These are phyloP conservation scores for Vesta saturnalis DNA, from an alignment of 2,888 invertebrate species.

Conservation along the genomic window DNA sequence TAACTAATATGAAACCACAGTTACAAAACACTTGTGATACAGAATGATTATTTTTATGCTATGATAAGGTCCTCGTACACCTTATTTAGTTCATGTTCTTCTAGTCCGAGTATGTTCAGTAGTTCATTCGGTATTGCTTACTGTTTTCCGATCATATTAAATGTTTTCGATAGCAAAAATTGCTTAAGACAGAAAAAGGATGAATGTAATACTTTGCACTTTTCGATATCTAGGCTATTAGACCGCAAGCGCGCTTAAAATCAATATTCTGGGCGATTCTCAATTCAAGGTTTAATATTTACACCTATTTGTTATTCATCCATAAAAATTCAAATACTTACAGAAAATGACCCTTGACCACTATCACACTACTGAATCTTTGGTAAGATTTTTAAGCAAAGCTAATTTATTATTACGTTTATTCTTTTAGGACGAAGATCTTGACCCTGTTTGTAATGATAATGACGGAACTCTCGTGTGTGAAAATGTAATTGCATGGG, in stretches of 20 bases:
- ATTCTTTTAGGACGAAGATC: constrained; percentile 9
- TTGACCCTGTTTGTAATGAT: neutral
- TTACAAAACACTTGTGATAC: too few species aligned
- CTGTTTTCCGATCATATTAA: too few species aligned
- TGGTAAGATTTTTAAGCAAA: neutral
- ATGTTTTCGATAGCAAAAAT: too few species aligned
- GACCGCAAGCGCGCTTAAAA: constrained; percentile 5
- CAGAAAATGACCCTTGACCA: neutral
- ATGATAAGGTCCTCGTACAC: too few species aligned
- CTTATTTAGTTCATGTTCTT: too few species aligned
- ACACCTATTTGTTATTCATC: neutral
- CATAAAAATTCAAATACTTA: neutral
- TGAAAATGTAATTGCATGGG: constrained; percentile 8
- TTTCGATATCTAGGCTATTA: neutral
- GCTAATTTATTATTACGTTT: neutral
- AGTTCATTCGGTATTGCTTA: too few species aligned
- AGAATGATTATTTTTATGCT: too few species aligned
- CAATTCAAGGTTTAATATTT: neutral
- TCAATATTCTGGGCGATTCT: neutral
- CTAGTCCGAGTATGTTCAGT: too few species aligned
- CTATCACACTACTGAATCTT: neutral
- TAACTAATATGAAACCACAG: too few species aligned
- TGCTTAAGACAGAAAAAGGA: too few species aligned
- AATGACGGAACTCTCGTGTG: constrained; percentile 13
- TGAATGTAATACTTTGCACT: too few species aligned